Conservation (phyloP, 2,797 vertebrate species). For the Tamandua tetradactyla region DNA sequence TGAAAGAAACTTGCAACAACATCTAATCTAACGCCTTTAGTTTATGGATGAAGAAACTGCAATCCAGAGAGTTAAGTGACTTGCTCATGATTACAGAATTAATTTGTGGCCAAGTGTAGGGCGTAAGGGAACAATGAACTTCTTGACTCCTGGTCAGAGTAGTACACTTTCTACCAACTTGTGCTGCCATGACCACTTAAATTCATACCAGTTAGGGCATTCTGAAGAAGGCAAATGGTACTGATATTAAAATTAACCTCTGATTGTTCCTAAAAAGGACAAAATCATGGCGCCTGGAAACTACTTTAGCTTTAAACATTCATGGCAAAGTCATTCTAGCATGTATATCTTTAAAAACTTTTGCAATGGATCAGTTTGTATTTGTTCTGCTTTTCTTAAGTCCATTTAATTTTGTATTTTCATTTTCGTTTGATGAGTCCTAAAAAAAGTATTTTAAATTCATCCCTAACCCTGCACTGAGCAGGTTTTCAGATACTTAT, state of each 20-base stretch:
- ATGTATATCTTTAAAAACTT: conserved; percentile 4
- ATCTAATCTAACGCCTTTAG: not conserved
- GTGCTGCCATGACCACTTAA: not conserved
- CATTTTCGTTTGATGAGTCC: not conserved
- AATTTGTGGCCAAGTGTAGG: not conserved
- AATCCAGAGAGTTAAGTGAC: not conserved
- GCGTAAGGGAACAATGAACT: not conserved
- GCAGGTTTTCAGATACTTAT: not conserved
- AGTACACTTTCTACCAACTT: not conserved
- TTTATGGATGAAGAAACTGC: not conserved
- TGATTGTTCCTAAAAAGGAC: not conserved
- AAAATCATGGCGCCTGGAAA: not conserved
- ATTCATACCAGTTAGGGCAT: not conserved
- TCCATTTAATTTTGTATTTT: conserved; percentile 7
- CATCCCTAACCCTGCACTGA: not conserved
- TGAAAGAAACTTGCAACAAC: not conserved
- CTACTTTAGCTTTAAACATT: conserved; percentile 6
- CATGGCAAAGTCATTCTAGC: not conserved
- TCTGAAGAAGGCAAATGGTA: not conserved
- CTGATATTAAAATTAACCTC: not conserved
- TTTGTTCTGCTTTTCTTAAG: conserved; percentile 31
- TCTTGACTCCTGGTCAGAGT: not conserved
- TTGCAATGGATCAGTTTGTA: not conserved
- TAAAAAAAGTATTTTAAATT: not conserved
- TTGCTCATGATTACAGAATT: not conserved